Evolutionary conservation across 1,140 invertebrate species (phyloP).

Genomic region (Drosophila sproati): DNA sequence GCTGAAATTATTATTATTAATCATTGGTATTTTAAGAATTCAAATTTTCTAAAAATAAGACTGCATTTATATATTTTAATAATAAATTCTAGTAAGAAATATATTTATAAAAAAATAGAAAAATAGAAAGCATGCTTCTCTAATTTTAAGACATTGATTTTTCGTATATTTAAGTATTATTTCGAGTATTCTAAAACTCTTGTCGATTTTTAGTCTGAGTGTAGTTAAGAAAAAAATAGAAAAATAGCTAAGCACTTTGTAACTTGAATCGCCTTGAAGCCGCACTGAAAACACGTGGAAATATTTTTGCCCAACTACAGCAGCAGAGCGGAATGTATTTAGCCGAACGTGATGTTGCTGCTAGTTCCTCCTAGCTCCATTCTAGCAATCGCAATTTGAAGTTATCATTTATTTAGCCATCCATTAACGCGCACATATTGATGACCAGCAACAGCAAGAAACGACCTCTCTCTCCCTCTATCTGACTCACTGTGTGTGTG

Average conservation of each 20-base stretch:
- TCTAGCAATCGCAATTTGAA: conserved; percentile 76
- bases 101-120: not conserved
- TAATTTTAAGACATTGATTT: too few species aligned
- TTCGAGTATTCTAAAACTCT: too few species aligned
- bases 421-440: conserved; percentile 81
- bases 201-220: too few species aligned
- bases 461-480: not conserved
- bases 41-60: too few species aligned
- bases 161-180: too few species aligned
- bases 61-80: too few species aligned
- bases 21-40: too few species aligned
- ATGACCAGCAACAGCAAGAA: conserved; percentile 41
- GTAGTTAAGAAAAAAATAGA: not conserved
- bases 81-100: too few species aligned
- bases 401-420: conserved; percentile 82
- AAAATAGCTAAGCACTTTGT: conserved; percentile 45
- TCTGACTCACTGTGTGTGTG: not conserved
- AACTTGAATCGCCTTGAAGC: conserved; percentile 36
- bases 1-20: too few species aligned
- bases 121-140: not conserved
- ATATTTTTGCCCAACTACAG: conserved; percentile 77
- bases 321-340: conserved; percentile 77
- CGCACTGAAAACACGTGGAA: conserved; percentile 66
- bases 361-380: conserved; percentile 1
- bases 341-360: conserved; percentile 64